phyloP scores from a whole-genome alignment of 2,888 invertebrate genomes.

The Drosophila mulleri region DNA sequence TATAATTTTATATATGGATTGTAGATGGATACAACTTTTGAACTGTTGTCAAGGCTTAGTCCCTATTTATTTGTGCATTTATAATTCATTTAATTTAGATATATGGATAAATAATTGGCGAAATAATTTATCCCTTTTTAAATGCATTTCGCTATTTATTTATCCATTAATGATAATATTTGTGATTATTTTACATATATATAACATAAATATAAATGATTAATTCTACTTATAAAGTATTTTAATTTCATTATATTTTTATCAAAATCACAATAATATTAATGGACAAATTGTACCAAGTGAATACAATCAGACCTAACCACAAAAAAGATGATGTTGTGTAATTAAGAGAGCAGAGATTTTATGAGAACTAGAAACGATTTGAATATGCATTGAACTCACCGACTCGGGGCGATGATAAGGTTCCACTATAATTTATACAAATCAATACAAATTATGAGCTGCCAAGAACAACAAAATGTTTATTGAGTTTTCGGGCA shows the following conservation, averaged over 20 bases:
- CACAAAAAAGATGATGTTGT: constrained; percentile 2
- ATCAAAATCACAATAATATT: too few species aligned
- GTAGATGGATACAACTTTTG: too few species aligned
- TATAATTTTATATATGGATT: neutral
- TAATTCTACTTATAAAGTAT: too few species aligned
- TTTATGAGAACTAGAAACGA: constrained; percentile 1
- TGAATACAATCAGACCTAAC: constrained; percentile 4
- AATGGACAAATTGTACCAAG: too few species aligned
- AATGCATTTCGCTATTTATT: too few species aligned
- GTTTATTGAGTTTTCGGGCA: constrained; percentile 61
- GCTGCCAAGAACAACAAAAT: constrained; percentile 49
- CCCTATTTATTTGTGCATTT: neutral
- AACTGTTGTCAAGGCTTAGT: too few species aligned
- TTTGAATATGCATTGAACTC: constrained; percentile 40
- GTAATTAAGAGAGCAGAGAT: constrained; percentile 11
- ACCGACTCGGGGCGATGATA: constrained; percentile 47
- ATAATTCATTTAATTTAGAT: neutral
- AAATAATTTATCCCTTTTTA: too few species aligned
- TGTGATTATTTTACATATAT: too few species aligned
- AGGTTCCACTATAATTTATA: constrained; percentile 36
- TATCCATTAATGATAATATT: too few species aligned
- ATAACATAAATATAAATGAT: too few species aligned
- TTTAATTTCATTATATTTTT: neutral
- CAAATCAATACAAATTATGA: constrained; percentile 60
- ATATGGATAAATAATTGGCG: too few species aligned